Base-by-base conservation (phyloP, 2,888 invertebrate species). In the Thalpophila matura region DNA sequence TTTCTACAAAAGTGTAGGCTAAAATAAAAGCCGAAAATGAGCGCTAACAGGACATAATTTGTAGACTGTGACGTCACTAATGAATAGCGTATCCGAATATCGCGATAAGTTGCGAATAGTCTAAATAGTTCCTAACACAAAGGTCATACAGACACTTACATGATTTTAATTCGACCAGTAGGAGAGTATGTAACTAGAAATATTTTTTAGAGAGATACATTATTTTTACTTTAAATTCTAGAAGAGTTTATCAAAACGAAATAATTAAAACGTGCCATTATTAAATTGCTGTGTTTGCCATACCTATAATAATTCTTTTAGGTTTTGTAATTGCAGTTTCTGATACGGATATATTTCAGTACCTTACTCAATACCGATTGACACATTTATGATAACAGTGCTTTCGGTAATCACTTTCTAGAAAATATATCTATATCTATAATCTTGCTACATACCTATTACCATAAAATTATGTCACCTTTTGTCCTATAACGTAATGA, bases 21-120 rank as follows among this genome's bases (percentile, higher is more conserved):
- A n/a, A n/a, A n/a, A n/a, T n/a, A n/a, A n/a, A n/a, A n/a, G n/a
- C 1, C n/a, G 0, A 50, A 50, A 35, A 47, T 50, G 47, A 16
- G 7, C 31, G 40, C 31, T 57, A 47, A 57, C 35, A 40, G 33
- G 27, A 45, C 26, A 37, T 22, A 51, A 29, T 37, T 24, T 43
- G 24, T 42, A n/a, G 29, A 29, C 29, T 14, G 29, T 49, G 24
- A 22, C 55, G n/a, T 56, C 22, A 66, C n/a, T 16, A 20, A 29
- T 14, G n/a, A 49, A 33, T 26, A 14, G 27, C 9, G 31, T 47
- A 26, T 18, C 4, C 1, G 5, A 33, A n/a, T 12, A 35, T n/a
- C 14, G 18, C 2, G 7, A 18, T 33, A 7, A 42, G 9, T 7
- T 1, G 9, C 2, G 9, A 24, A 18, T 29, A 18, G 7, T 0